Base-by-base conservation (phyloP, 2,888 invertebrate genomes). In the Drosophila emarginata region DNA sequence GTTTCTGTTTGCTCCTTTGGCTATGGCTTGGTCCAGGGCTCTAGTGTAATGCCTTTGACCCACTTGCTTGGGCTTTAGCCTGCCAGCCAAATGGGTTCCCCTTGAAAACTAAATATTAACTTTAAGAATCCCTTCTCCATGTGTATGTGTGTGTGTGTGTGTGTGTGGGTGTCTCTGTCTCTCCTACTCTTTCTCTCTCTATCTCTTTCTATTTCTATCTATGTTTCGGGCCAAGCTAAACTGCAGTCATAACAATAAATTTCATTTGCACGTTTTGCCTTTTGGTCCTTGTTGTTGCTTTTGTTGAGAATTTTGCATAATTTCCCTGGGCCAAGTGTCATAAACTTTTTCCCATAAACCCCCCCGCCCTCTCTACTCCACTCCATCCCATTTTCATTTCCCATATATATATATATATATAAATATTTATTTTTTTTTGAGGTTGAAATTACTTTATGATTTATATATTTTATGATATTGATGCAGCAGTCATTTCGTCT, bases 201-300 rank as follows among this genome's bases (percentile, higher is more conserved):
- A 23, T 23, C 2, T 23, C 2, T 21, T 11, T n/a, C 39, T 36
- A 36, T 63, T 70, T 39, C 70, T 51, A 45, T 64, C 70, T 58
- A 39, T 64, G 53, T 71, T 71, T 71, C 71, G 45, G 45, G 73
- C 73, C 70, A 45, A 12, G 45, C 45, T 73, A 77, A 77, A 79
- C 72, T 82, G 80, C 86, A 81, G 80, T 85, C 76, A 78, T 80
- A 78, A 85, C 86, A 78, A 82, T 81, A 81, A 85, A 82, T 81
- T 81, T 66, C 59, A 80, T 80, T 82, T 85, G 68, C 78, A 78
- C 69, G 66, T 80, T 79, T 64, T 57, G 64, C 75, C 78, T 67
- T 65, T 40, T 61, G 69, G 67, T 45, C 45, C 45, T 45, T 73
- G 69, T 64, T 65, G 66, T 72, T 66, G 66, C 57, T 70, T 53